Conservation (phyloP, 2,113 vertebrate genomes). For the Panurus biarmicus region DNA sequence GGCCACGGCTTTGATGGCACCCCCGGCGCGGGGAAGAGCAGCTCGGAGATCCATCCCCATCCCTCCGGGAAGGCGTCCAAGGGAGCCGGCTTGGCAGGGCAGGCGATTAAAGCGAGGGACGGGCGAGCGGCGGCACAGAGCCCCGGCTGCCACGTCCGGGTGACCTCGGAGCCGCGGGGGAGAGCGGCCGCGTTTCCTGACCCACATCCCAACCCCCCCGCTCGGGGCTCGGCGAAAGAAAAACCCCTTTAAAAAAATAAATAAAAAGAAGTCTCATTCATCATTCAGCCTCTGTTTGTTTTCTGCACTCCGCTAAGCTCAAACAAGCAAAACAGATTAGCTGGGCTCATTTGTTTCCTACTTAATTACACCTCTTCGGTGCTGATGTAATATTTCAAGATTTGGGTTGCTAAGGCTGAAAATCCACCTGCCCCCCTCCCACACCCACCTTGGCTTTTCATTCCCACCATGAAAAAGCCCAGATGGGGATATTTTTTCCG, state of each 20-base stretch:
- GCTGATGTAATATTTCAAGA: conserved; percentile 47
- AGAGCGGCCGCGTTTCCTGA: neutral
- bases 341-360: conserved; percentile 56
- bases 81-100: neutral
- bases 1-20: neutral
- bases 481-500: conserved; percentile 1
- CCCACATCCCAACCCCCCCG: neutral
- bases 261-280: conserved; percentile 7
- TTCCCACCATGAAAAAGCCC: conserved; percentile 30
- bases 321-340: conserved; percentile 64
- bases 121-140: neutral
- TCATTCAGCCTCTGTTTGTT: conserved; percentile 56
- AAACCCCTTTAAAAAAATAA: neutral
- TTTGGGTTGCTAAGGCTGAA: conserved; percentile 59
- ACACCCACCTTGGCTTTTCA: conserved; percentile 64
- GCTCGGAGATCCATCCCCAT: neutral
- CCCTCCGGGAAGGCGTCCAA: neutral
- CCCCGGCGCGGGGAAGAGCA: fast-evolving
- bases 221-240: neutral
- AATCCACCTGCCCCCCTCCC: conserved; percentile 56
- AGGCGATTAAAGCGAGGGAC: neutral
- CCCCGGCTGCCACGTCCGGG: neutral
- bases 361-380: conserved; percentile 55
- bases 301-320: conserved; percentile 52
- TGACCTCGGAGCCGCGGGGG: neutral